These are phyloP conservation scores for Anastrepha obliqua DNA, from an alignment of 1,140 invertebrate species.

Conservation along the genomic window DNA sequence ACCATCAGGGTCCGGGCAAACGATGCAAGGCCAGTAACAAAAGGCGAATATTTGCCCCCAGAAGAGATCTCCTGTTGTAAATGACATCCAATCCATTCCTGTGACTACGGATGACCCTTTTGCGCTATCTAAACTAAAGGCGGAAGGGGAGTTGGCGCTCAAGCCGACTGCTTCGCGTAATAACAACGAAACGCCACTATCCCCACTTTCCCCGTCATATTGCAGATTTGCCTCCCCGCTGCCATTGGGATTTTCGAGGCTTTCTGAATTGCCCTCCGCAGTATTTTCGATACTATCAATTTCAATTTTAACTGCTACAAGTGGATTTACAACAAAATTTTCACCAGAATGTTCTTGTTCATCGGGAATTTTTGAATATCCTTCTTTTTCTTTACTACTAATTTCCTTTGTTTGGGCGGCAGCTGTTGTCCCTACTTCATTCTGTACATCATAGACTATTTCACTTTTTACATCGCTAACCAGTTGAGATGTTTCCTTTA, in stretches of 20 bases:
- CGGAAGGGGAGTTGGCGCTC: conserved; percentile 65
- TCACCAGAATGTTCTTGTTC: not conserved
- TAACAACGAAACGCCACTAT: conserved; percentile 8
- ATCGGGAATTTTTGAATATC: not conserved
- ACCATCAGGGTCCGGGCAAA: conserved; percentile 68
- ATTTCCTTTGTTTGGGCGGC: not conserved
- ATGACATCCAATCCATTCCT: conserved; percentile 64
- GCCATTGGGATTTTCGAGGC: not conserved
- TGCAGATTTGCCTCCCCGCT: not conserved
- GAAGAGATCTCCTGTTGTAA: conserved; percentile 67
- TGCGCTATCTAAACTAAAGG: conserved; percentile 69
- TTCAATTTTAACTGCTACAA: not conserved
- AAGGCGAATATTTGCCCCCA: conserved; percentile 70
- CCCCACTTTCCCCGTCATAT: not conserved
- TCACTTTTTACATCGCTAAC: not conserved
- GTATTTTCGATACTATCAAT: not conserved
- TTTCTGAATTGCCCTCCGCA: not conserved
- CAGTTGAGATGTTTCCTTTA: not conserved
- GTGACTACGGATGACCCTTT: conserved; percentile 68
- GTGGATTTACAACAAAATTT: not conserved
- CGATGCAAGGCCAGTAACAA: conserved; percentile 72
- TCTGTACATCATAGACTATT: not conserved
- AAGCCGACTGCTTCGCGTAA: not conserved
- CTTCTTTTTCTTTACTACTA: not conserved
- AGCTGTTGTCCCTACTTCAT: not conserved